phyloP scores from a whole-genome alignment of 2,113 vertebrate species.

The Ceyx margarethae region DNA sequence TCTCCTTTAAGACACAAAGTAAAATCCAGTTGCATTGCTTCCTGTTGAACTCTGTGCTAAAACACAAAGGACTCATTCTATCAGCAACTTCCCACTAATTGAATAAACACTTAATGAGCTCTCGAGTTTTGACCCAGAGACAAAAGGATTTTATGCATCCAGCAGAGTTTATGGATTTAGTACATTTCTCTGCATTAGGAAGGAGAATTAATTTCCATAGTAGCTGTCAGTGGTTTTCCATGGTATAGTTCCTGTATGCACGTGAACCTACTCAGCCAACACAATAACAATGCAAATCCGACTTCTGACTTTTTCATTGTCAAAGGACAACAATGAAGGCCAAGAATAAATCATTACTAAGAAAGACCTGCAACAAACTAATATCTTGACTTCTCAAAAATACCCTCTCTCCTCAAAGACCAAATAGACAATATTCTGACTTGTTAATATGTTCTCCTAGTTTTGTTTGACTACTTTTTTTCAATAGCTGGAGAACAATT shows the following conservation, averaged over 20 bases:
- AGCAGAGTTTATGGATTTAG: not conserved
- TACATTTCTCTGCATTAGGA: not conserved
- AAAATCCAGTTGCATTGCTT: not conserved
- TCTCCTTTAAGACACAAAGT: not conserved
- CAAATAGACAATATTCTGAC: not conserved
- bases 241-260: not conserved
- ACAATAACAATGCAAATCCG: not conserved
- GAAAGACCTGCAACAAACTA: not conserved
- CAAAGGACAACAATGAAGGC: not conserved
- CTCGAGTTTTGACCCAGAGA: not conserved
- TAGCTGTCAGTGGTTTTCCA: not conserved
- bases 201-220: not conserved
- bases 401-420: not conserved
- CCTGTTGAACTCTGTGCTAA: not conserved
- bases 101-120: not conserved
- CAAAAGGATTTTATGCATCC: not conserved
- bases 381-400: not conserved
- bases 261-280: fast-evolving
- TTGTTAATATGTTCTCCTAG: not conserved
- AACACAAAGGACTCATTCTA: not conserved
- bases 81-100: not conserved
- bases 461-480: not conserved
- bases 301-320: not conserved
- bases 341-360: not conserved
- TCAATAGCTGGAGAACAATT: not conserved